Evolutionary conservation across 1,140 invertebrate species (phyloP).

Genomic region (Nautilus pompilius): DNA sequence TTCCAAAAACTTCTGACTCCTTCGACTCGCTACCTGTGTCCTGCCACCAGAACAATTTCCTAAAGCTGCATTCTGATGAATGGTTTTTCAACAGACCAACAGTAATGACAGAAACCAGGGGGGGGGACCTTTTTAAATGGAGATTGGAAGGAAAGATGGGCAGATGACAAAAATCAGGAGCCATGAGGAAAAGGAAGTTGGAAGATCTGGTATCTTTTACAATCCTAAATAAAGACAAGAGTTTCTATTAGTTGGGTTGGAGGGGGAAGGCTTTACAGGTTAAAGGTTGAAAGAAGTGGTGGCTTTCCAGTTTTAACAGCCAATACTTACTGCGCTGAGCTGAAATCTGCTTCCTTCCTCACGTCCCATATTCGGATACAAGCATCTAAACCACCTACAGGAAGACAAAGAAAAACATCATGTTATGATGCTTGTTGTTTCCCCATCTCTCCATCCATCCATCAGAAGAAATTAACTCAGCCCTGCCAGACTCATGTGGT

Average conservation of each 20-base stretch:
- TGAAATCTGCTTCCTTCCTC: constrained; percentile 15
- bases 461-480: no score
- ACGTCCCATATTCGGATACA: constrained; percentile 64
- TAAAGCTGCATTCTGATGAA: no score
- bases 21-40: no score
- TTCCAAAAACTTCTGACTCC: no score
- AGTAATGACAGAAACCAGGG: no score
- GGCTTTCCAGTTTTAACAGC: neutral
- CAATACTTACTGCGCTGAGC: neutral
- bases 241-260: neutral
- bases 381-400: constrained; percentile 58
- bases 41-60: no score
- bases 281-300: neutral
- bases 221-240: neutral
- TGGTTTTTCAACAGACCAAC: no score
- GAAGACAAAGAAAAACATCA: constrained; percentile 3
- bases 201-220: neutral
- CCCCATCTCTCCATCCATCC: no score
- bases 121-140: no score
- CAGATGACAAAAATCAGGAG: neutral
- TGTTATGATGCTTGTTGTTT: no score
- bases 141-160: neutral
- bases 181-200: neutral
- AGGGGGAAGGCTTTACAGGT: neutral
- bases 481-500: no score